These are phyloP conservation scores for Phrynocephalus versicolor DNA, from an alignment of 2,113 vertebrate species.

Conservation along the genomic window DNA sequence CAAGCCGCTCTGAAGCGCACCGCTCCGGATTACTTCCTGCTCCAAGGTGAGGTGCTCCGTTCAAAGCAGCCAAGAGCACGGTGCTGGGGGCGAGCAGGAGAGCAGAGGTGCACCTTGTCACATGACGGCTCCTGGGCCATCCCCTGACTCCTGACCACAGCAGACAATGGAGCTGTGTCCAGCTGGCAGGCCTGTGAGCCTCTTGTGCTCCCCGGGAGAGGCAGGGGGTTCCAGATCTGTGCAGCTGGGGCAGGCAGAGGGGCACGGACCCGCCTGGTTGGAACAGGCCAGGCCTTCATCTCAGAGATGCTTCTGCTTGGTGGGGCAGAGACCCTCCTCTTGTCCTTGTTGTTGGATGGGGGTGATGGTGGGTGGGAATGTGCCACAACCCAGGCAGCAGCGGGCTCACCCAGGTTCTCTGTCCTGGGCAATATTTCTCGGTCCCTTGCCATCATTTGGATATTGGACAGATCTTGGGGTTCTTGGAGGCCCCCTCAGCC, in stretches of 20 bases:
- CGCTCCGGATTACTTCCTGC: constrained; percentile 86
- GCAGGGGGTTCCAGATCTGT: background rate
- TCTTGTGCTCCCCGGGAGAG: background rate
- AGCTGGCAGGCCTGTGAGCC: background rate
- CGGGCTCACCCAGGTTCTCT: background rate
- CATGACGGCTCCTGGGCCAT: background rate
- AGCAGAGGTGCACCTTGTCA: background rate
- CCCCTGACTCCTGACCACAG: background rate
- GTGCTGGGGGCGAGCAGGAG: background rate
- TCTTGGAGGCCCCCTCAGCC: too few species aligned
- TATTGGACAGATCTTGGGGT: background rate
- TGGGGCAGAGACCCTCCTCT: background rate
- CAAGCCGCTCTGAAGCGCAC: constrained; percentile 80
- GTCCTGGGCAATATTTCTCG: background rate
- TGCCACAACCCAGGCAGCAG: background rate
- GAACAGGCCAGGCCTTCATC: constrained; percentile 5
- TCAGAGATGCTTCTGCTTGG: background rate
- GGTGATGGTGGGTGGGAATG: background rate
- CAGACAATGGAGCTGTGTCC: background rate
- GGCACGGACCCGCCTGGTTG: background rate
- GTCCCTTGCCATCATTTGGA: background rate
- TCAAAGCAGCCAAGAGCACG: background rate
- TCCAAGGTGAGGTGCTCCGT: constrained; percentile 80
- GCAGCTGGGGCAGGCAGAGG: background rate
- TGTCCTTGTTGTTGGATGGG: too few species aligned